Conservation (phyloP, 2,888 invertebrate species). For the Bombylius major region DNA sequence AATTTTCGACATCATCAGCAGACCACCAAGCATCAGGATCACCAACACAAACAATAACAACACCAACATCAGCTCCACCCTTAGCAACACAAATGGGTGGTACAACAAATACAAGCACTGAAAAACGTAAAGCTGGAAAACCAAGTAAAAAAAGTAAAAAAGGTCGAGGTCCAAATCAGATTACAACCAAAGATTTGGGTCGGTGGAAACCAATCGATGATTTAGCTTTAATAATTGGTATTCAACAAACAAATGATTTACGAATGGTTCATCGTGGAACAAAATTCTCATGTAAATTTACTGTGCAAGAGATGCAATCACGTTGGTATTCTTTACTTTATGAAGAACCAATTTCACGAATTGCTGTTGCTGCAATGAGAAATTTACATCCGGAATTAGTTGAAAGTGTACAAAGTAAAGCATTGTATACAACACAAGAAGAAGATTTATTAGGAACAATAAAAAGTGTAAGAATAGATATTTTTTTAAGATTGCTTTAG, state of each 20-base stretch:
- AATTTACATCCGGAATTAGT: conserved; percentile 87
- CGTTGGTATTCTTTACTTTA: conserved; percentile 94
- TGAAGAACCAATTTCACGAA: conserved; percentile 84
- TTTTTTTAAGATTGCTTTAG: too few relatives aligned
- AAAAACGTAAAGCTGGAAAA: conserved; percentile 16
- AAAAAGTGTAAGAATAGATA: conserved; percentile 48
- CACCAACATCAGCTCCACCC: conserved; percentile 1
- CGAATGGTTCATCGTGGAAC: conserved; percentile 78
- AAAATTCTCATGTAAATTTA: conserved; percentile 92
- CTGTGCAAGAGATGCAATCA: conserved; percentile 83
- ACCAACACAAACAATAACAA: not conserved
- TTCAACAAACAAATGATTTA: conserved; percentile 79
- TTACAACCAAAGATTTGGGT: conserved; percentile 73
- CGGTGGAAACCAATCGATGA: conserved; percentile 98
- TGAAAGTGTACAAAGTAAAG: conserved; percentile 73
- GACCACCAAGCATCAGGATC: conserved; percentile 6
- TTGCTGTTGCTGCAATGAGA: conserved; percentile 84
- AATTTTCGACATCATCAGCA: conserved; percentile 11
- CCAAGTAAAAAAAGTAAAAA: conserved; percentile 19
- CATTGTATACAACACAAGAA: conserved; percentile 79
- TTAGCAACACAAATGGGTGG: conserved; percentile 2
- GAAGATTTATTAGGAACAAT: conserved; percentile 74
- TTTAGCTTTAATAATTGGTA: conserved; percentile 81
- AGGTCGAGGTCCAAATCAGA: conserved; percentile 29
- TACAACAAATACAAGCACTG: conserved; percentile 10